Evolutionary conservation across 92 coral and sea anemone genomes (phyloP).

Genomic region (Palythoa caribaeorum): DNA sequence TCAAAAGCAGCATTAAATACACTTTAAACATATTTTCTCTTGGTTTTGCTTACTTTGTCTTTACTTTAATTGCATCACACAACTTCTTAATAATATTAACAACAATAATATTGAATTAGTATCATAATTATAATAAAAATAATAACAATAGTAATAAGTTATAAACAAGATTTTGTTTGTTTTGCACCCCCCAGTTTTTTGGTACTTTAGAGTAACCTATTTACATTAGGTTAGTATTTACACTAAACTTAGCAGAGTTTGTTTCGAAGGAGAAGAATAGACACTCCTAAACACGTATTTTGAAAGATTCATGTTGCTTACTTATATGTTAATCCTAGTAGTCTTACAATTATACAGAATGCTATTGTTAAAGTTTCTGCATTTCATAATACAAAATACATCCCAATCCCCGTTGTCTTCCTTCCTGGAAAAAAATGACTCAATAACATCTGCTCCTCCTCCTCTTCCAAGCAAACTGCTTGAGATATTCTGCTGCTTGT

Average conservation of each 20-base stretch:
- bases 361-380: neutral
- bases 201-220: too few species aligned
- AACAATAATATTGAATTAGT: neutral
- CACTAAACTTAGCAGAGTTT: neutral
- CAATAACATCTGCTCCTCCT: conserved; percentile 48
- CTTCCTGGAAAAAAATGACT: conserved; percentile 52
- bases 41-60: too few species aligned
- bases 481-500: conserved; percentile 29
- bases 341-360: neutral
- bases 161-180: too few species aligned
- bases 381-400: conserved; percentile 19
- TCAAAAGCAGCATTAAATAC: too few species aligned
- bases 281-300: neutral
- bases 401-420: conserved; percentile 52
- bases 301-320: neutral
- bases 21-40: too few species aligned
- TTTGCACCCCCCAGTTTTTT: too few species aligned
- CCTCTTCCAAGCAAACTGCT: conserved; percentile 41
- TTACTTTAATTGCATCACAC: too few species aligned
- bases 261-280: neutral
- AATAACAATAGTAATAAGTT: too few species aligned
- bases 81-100: neutral
- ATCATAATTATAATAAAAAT: neutral
- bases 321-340: too few species aligned
- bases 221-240: too few species aligned